Evolutionary conservation across 2,797 vertebrate species (phyloP).

Genomic region (Meda fulgida): DNA sequence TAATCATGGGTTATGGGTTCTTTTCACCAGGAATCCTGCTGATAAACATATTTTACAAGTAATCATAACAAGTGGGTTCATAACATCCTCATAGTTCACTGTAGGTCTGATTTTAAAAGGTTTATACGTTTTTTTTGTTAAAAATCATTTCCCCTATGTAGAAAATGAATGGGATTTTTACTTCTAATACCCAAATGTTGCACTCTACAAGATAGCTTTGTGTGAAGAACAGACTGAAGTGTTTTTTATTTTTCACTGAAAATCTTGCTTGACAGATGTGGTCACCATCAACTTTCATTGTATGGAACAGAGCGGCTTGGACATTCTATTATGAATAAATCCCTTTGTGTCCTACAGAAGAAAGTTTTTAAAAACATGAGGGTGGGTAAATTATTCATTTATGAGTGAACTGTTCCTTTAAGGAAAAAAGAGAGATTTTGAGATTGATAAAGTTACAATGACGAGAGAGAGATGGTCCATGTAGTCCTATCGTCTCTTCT

Average conservation of each 20-base stretch:
- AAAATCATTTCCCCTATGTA: not conserved
- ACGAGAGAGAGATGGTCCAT: slow-evolving; percentile 51
- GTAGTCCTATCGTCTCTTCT: slow-evolving; percentile 50
- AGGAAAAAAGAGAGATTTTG: slow-evolving; percentile 34
- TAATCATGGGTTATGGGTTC: not conserved
- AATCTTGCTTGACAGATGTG: not conserved
- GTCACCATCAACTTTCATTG: not conserved
- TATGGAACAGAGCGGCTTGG: not conserved
- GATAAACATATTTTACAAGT: not conserved
- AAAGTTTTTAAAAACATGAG: not conserved
- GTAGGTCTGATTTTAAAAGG: not conserved
- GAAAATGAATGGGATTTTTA: not conserved
- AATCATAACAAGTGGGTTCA: not conserved
- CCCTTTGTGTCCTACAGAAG: not conserved
- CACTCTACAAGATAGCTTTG: not conserved
- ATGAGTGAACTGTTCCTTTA: slow-evolving; percentile 24
- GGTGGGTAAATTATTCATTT: slow-evolving; percentile 3
- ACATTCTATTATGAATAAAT: not conserved
- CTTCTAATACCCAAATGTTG: not conserved
- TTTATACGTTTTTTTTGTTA: not conserved
- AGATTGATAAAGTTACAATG: slow-evolving; percentile 56
- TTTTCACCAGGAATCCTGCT: not conserved
- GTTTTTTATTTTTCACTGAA: not conserved
- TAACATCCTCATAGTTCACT: not conserved
- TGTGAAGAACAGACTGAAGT: not conserved